Evolutionary conservation across 64 coral and sea anemone genomes (phyloP).

Genomic region (Actinia tenebrosa): DNA sequence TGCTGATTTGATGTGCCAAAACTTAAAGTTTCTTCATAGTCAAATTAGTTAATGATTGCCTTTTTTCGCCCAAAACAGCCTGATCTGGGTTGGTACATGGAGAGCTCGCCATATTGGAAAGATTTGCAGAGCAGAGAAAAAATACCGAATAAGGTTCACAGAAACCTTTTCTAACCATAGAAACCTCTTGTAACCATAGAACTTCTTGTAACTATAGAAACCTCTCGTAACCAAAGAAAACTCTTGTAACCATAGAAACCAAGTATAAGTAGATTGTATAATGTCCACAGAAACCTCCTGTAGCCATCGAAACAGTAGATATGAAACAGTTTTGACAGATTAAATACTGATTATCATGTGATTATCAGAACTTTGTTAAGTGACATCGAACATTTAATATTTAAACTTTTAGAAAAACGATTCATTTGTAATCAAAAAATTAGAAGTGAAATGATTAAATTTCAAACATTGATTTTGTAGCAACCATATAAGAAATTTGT

Average conservation of each 20-base stretch:
- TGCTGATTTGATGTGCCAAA: not conserved
- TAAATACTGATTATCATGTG: too few species aligned
- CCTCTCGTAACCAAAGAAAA: too few species aligned
- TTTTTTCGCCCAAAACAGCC: constrained; percentile 28
- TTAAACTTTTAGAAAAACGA: too few species aligned
- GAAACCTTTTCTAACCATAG: not conserved
- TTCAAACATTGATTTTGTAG: not conserved
- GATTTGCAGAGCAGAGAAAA: constrained; percentile 65
- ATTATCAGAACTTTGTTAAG: too few species aligned
- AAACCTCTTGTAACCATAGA: too few species aligned
- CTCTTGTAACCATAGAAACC: too few species aligned
- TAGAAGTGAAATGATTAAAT: not conserved
- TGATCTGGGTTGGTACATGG: constrained; percentile 71
- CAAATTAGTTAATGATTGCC: not conserved
- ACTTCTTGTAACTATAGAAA: too few species aligned
- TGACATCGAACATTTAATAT: too few species aligned
- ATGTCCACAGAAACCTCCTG: too few species aligned
- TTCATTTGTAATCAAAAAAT: not conserved
- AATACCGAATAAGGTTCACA: constrained; percentile 54
- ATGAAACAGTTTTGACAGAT: too few species aligned
- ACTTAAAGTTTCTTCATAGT: not conserved
- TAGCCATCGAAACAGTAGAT: too few species aligned
- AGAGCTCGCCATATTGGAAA: constrained; percentile 89
- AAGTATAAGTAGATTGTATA: too few species aligned
- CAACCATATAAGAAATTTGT: not conserved